Percentiles rank a stretch among this genome's conserved stretches.
phyloP scores from a whole-genome alignment of 2,888 invertebrate genomes.

The Pollenia amentaria region DNA sequence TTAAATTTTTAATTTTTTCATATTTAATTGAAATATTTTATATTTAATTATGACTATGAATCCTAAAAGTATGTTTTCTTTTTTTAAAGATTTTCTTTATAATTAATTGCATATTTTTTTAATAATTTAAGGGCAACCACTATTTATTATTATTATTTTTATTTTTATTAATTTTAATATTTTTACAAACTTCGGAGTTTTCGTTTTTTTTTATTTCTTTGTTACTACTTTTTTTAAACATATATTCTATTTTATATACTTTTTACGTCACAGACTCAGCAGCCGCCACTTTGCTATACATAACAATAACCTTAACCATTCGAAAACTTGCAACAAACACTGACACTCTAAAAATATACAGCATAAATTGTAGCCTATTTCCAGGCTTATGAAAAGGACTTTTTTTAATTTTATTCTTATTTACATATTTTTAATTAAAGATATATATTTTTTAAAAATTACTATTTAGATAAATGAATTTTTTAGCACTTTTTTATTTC shows the following conservation, averaged over 20 bases:
- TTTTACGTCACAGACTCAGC: constrained; percentile 74
- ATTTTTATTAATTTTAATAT: constrained; percentile 14
- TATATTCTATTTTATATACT: constrained; percentile 60
- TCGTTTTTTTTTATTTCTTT: constrained; percentile 32
- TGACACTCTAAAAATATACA: constrained; percentile 54
- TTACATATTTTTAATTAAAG: not conserved
- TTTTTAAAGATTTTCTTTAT: not conserved
- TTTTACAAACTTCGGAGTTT: constrained; percentile 31
- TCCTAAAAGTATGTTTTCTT: constrained; percentile 22
- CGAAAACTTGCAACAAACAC: constrained; percentile 66
- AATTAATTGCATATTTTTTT: constrained; percentile 39
- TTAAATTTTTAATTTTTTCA: not conserved
- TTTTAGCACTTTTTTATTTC: constrained; percentile 14
- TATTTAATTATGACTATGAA: not conserved
- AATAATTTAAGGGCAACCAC: constrained; percentile 30
- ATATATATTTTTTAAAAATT: constrained; percentile 15
- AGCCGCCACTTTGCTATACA: constrained; percentile 74
- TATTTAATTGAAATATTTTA: constrained; percentile 4
- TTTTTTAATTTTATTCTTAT: constrained; percentile 14
- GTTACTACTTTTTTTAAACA: constrained; percentile 18
- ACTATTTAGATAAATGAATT: not conserved
- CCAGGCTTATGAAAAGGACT: constrained; percentile 43
- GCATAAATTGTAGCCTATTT: constrained; percentile 64
- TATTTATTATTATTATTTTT: not conserved
- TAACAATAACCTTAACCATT: constrained; percentile 73